phyloP scores from a whole-genome alignment of 2,113 vertebrate species.

The Lepus americanus region DNA sequence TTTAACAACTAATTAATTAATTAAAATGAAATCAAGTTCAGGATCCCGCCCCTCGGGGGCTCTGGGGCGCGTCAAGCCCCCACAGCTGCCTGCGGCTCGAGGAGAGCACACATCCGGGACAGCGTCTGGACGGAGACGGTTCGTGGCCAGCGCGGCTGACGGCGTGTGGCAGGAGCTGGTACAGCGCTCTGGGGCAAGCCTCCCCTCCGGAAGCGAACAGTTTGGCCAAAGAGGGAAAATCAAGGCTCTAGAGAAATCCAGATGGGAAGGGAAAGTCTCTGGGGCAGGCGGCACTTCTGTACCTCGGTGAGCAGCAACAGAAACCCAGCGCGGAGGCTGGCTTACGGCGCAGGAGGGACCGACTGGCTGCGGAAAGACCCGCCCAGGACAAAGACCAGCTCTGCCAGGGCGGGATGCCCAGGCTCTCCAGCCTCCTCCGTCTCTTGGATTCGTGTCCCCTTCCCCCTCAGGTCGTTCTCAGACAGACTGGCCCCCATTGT shows the following conservation, averaged over 20 bases:
- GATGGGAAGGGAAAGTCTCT: not conserved
- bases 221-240: not conserved
- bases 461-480: not conserved
- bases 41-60: not conserved
- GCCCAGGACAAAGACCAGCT: accelerated
- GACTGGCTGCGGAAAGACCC: not conserved
- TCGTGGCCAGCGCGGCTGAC: not conserved
- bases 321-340: not conserved
- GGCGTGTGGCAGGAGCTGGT: too few relatives aligned
- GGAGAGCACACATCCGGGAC: not conserved
- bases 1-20: not conserved
- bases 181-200: not conserved
- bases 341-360: not conserved
- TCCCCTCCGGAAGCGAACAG: not conserved
- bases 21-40: not conserved
- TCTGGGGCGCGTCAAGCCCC: not conserved
- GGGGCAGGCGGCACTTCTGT: not conserved
- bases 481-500: not conserved
- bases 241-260: not conserved
- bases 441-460: not conserved
- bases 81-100: not conserved
- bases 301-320: not conserved
- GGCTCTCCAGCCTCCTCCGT: not conserved
- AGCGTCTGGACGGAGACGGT: too few relatives aligned
- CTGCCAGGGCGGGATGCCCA: not conserved